Conservation (phyloP, 2,888 invertebrate genomes). For the Heliothis peltigera region DNA sequence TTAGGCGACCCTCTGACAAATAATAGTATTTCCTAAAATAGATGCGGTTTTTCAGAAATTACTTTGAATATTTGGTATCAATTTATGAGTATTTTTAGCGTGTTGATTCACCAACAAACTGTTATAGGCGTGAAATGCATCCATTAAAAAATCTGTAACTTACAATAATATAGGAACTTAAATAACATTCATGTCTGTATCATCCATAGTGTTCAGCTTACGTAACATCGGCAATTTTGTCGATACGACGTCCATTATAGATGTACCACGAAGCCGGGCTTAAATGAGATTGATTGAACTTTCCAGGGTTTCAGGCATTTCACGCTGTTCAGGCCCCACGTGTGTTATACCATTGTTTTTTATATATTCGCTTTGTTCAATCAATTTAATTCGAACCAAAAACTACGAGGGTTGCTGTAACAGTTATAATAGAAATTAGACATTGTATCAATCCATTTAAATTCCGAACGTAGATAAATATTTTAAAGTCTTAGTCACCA, state of each 20-base stretch:
- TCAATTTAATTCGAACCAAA: neutral
- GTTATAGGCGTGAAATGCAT: neutral
- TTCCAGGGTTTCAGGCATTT: conserved; percentile 25
- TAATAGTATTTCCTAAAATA: no score
- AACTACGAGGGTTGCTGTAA: neutral
- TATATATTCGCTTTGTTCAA: conserved; percentile 8
- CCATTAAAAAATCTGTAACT: neutral
- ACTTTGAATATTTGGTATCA: no score
- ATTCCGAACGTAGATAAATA: neutral
- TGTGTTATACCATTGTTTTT: conserved; percentile 17
- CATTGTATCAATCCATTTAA: no score
- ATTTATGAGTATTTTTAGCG: no score
- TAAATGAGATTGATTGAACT: conserved; percentile 60
- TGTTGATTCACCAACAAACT: no score
- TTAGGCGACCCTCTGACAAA: no score
- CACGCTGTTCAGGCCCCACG: conserved; percentile 20
- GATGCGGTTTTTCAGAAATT: no score
- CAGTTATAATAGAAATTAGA: no score
- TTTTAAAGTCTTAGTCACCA: neutral
- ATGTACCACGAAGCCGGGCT: conserved; percentile 45
- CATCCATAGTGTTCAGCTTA: conserved; percentile 44
- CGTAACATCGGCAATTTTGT: conserved; percentile 54
- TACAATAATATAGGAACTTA: neutral
- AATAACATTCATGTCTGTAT: neutral
- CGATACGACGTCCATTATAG: conserved; percentile 60